Evolutionary conservation across 2,797 vertebrate species (phyloP).

Genomic region (Sparus aurata): DNA sequence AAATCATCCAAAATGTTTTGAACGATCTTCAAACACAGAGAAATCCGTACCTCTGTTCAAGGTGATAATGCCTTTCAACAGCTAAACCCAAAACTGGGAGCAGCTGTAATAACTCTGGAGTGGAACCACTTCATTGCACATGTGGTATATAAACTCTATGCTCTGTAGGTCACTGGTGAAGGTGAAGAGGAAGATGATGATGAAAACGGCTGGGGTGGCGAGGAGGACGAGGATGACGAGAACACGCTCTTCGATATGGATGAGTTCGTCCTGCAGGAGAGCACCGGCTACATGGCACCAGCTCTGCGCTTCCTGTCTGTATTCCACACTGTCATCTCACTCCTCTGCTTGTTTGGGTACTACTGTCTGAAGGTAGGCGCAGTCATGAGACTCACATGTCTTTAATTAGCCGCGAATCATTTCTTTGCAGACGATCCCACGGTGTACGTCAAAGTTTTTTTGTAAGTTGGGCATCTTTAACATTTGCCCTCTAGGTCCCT

Average conservation of each 20-base stretch:
- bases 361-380: constrained; percentile 93
- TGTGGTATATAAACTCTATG: neutral
- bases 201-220: constrained; percentile 83
- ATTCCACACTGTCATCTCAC: constrained; percentile 95
- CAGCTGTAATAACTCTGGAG: neutral
- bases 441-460: neutral
- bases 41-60: neutral
- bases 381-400: neutral
- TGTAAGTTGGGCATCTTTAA: neutral
- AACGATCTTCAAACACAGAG: neutral
- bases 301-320: constrained; percentile 92
- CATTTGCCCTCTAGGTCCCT: constrained; percentile 88
- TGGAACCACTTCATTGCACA: neutral
- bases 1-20: too few species aligned
- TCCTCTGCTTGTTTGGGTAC: constrained; percentile 95
- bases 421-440: neutral
- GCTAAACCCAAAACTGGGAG: neutral
- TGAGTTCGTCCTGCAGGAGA: constrained; percentile 97
- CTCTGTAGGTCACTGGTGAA: constrained; percentile 91
- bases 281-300: constrained; percentile 96
- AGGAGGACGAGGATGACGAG: constrained; percentile 85
- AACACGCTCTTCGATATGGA: constrained; percentile 92
- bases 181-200: constrained; percentile 84
- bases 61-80: neutral
- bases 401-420: neutral